Evolutionary conservation across 2,797 vertebrate species (phyloP).

Genomic region (Hydrolagus colliei): DNA sequence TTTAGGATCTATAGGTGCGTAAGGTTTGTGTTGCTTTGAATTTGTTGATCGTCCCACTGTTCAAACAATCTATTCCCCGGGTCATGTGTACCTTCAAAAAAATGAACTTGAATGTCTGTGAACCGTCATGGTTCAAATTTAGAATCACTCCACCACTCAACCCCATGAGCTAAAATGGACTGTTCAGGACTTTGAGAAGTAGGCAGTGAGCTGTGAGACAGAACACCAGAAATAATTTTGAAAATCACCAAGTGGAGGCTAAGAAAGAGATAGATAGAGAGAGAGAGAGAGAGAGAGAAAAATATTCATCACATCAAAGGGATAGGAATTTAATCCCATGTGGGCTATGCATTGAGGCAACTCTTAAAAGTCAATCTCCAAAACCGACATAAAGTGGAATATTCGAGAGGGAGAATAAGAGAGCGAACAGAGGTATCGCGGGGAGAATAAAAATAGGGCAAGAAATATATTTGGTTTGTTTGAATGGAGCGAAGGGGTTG

Average conservation of each 20-base stretch:
- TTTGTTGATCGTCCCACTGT: neutral
- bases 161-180: neutral
- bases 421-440: neutral
- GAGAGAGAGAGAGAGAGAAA: neutral
- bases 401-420: neutral
- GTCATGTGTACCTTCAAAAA: neutral
- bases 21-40: neutral
- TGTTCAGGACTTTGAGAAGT: neutral
- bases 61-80: neutral
- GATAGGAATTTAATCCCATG: neutral
- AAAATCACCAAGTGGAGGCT: neutral
- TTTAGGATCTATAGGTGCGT: neutral
- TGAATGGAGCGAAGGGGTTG: neutral
- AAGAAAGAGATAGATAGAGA: no score
- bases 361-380: neutral
- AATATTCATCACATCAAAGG: neutral
- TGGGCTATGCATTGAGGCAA: neutral
- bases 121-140: neutral
- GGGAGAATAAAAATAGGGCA: neutral
- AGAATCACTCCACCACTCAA: neutral
- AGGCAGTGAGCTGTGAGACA: neutral
- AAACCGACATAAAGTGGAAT: neutral
- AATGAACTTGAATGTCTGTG: neutral
- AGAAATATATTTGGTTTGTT: neutral
- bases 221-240: neutral